Conservation (phyloP, 2,113 vertebrate species). For the Butorides virescens region DNA sequence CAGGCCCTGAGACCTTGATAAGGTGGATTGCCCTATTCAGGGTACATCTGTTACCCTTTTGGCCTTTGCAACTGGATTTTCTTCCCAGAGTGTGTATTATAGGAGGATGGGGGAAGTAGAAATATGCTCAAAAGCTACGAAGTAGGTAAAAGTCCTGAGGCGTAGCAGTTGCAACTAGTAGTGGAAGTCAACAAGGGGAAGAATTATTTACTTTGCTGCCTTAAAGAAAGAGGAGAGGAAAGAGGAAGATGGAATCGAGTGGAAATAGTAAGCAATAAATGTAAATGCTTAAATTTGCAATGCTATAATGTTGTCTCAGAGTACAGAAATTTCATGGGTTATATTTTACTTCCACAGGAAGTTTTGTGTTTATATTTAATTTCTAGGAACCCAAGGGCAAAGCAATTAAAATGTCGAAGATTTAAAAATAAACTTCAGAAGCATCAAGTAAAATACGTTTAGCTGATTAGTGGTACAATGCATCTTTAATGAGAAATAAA, state of each 20-base stretch:
- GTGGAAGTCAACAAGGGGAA: not conserved
- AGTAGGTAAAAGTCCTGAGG: not conserved
- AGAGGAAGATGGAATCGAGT: not conserved
- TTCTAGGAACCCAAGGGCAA: constrained; percentile 51
- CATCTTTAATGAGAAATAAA: constrained; percentile 63
- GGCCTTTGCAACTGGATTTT: not conserved
- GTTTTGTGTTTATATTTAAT: constrained; percentile 27
- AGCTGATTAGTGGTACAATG: constrained; percentile 50
- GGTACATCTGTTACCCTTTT: not conserved
- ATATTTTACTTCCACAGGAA: not conserved
- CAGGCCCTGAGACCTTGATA: not conserved
- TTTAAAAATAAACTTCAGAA: constrained; percentile 53
- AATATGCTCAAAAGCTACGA: not conserved
- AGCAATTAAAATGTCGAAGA: constrained; percentile 46
- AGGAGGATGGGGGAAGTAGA: not conserved
- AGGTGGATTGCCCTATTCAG: not conserved
- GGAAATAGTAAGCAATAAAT: not conserved
- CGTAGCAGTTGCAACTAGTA: not conserved
- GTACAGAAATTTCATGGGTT: not conserved
- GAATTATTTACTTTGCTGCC: not conserved
- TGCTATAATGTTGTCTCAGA: not conserved
- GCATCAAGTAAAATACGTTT: constrained; percentile 53
- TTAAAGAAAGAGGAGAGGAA: not conserved
- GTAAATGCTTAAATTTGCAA: not conserved
- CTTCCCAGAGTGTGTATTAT: not conserved